Conservation (phyloP, 2,113 vertebrate species). For the Trinectes maculatus region DNA sequence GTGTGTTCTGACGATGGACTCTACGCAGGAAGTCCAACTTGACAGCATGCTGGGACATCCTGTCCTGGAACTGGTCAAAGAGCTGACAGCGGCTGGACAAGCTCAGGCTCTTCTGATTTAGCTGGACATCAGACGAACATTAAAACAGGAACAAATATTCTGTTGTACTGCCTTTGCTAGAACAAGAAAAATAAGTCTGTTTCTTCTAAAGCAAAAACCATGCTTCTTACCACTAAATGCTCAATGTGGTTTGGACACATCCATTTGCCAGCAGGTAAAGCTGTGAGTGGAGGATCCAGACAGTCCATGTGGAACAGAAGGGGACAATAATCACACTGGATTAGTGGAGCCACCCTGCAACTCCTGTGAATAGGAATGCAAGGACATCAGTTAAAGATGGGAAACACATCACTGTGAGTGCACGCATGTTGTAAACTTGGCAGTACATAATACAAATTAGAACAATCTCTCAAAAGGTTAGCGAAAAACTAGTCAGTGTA, state of each 20-base stretch:
- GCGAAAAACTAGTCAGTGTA: too few species aligned
- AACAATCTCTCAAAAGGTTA: too few species aligned
- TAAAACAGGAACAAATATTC: background rate
- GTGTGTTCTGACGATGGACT: conserved; percentile 92
- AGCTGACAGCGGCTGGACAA: conserved; percentile 96
- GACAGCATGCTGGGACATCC: conserved; percentile 95
- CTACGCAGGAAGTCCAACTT: conserved; percentile 95
- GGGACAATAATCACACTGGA: conserved; percentile 98
- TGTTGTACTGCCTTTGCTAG: background rate
- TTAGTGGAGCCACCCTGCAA: conserved; percentile 93
- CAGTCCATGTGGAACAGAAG: conserved; percentile 99
- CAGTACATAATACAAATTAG: too few species aligned
- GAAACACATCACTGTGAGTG: background rate
- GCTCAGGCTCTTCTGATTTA: conserved; percentile 95
- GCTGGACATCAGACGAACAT: conserved; percentile 78
- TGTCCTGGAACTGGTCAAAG: conserved; percentile 97
- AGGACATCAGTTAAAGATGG: background rate
- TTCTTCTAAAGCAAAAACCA: background rate
- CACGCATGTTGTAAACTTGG: background rate
- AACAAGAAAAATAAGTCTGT: background rate
- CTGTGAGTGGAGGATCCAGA: conserved; percentile 95
- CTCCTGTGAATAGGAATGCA: conserved; percentile 84
- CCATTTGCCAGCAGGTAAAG: conserved; percentile 96
- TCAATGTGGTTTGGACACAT: conserved; percentile 99
- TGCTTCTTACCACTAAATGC: conserved; percentile 89